A percentile compares a stretch with the other conserved stretches of the same genome.
These are phyloP conservation scores for Synergus itoensis DNA, from an alignment of 2,888 invertebrate species.

Conservation along the genomic window DNA sequence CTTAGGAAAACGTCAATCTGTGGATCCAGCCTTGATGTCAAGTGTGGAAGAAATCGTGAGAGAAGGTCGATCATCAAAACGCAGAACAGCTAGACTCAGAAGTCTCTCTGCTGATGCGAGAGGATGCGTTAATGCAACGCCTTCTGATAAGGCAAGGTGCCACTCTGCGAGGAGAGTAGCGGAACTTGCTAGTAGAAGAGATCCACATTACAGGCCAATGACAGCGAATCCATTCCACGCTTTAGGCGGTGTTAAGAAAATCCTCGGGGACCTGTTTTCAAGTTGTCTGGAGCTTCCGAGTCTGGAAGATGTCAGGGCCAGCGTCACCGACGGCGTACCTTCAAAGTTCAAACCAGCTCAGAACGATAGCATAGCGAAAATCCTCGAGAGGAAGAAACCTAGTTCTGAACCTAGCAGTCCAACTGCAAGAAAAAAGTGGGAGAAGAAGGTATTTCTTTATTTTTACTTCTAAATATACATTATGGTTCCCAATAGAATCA, in stretches of 20 bases:
- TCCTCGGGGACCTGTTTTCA: conserved; percentile 87
- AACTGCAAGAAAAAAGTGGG: conserved; percentile 76
- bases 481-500: not conserved
- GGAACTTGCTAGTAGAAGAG: conserved; percentile 91
- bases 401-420: conserved; percentile 76
- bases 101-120: conserved; percentile 75
- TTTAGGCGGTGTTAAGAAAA: conserved; percentile 88
- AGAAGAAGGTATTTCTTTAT: conserved; percentile 68
- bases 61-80: conserved; percentile 65
- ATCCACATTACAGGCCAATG: conserved; percentile 88
- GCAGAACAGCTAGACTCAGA: conserved; percentile 64
- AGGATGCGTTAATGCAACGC: conserved; percentile 79
- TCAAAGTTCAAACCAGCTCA: conserved; percentile 71
- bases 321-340: conserved; percentile 79
- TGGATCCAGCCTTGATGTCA: conserved; percentile 70
- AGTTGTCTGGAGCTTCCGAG: conserved; percentile 89
- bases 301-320: conserved; percentile 79
- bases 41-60: conserved; percentile 72
- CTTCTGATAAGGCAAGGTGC: conserved; percentile 87
- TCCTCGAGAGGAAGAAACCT: conserved; percentile 74
- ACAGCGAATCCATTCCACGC: conserved; percentile 86
- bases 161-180: conserved; percentile 85
- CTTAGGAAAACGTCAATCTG: conserved; percentile 68
- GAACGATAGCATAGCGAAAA: conserved; percentile 74
- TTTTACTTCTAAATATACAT: no score